Conservation (phyloP, 2,113 vertebrate genomes). For the Dascyllus trimaculatus region DNA sequence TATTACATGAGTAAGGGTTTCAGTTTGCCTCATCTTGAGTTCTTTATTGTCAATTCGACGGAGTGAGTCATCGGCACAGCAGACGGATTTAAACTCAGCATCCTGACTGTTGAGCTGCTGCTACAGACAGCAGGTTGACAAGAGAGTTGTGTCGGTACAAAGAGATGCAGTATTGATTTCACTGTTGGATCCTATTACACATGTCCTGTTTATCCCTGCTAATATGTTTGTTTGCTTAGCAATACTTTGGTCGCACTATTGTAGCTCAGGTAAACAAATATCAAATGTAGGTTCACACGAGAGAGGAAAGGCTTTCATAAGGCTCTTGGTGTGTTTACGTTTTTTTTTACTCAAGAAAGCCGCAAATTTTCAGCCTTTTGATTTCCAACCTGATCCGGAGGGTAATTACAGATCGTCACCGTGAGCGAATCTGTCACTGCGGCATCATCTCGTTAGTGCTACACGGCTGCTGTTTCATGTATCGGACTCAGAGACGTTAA, state of each 20-base stretch:
- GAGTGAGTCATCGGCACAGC: neutral
- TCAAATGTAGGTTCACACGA: neutral
- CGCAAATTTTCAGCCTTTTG: neutral
- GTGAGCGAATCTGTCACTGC: neutral
- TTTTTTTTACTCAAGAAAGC: neutral
- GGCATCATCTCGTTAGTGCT: constrained; percentile 15
- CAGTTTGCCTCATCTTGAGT: constrained; percentile 1
- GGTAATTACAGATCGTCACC: neutral
- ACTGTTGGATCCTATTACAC: constrained; percentile 56
- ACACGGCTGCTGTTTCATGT: neutral
- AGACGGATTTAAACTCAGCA: constrained; percentile 13
- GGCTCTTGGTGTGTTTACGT: neutral
- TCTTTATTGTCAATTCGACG: neutral
- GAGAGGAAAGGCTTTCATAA: neutral
- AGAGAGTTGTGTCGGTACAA: constrained; percentile 22
- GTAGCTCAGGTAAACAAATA: constrained; percentile 36
- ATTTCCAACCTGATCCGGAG: neutral
- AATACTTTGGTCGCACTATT: neutral
- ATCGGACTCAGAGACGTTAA: neutral
- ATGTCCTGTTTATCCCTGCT: constrained; percentile 40
- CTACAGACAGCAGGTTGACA: constrained; percentile 25
- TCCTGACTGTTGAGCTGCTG: constrained; percentile 4
- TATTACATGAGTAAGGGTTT: neutral
- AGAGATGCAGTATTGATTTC: constrained; percentile 52
- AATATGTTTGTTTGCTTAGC: constrained; percentile 40